A percentile compares a stretch with the other conserved stretches of the same genome.
phyloP scores from a whole-genome alignment of 2,797 vertebrate species.

The Thalassophryne amazonica region DNA sequence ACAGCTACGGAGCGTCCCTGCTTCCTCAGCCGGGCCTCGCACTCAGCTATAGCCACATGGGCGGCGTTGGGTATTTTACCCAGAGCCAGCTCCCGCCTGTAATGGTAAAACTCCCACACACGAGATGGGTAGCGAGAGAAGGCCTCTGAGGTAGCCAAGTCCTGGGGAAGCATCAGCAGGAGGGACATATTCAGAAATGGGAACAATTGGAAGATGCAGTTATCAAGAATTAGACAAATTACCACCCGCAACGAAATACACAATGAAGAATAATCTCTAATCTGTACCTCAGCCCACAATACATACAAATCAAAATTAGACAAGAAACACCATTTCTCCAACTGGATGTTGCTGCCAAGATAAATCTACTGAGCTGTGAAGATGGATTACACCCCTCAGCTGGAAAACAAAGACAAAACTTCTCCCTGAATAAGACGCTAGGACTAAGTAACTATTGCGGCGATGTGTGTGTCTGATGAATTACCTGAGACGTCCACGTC shows the following conservation, averaged over 20 bases:
- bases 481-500: slow-evolving; percentile 93
- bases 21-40: slow-evolving; percentile 83
- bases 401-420: slow-evolving; percentile 16
- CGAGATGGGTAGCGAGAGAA: slow-evolving; percentile 89
- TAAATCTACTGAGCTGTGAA: slow-evolving; percentile 25
- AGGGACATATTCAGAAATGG: background rate
- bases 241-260: too few species aligned
- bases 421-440: slow-evolving; percentile 12
- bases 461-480: background rate
- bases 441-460: background rate
- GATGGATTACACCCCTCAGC: slow-evolving; percentile 31
- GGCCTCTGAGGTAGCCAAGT: slow-evolving; percentile 88
- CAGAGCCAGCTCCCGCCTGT: slow-evolving; percentile 86
- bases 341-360: slow-evolving; percentile 1
- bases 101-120: slow-evolving; percentile 98
- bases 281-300: slow-evolving; percentile 12
- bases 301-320: slow-evolving; percentile 15
- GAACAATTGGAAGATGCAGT: background rate
- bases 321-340: slow-evolving; percentile 16
- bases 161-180: slow-evolving; percentile 66
- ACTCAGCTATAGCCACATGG: slow-evolving; percentile 88
- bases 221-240: background rate
- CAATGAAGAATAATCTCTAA: slow-evolving; percentile 6
- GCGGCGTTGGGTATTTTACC: slow-evolving; percentile 84
- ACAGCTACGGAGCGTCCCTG: slow-evolving; percentile 87